These are phyloP conservation scores for Rousettus leschenaultii DNA, from an alignment of 2,113 vertebrate species.

Conservation along the genomic window DNA sequence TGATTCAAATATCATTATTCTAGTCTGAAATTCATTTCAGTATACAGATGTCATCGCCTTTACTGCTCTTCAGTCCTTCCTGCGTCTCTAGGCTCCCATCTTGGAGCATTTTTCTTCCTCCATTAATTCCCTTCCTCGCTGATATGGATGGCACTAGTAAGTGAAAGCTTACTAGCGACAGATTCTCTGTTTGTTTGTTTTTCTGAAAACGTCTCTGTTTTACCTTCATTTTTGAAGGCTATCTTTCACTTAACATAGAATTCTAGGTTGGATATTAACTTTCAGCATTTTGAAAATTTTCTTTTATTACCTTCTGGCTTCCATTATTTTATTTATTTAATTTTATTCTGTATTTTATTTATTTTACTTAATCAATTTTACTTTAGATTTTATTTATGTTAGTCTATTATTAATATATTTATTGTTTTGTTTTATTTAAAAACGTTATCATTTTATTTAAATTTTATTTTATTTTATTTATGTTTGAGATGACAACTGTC, in stretches of 20 bases:
- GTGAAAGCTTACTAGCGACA: background rate
- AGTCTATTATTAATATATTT: background rate
- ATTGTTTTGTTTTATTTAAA: background rate
- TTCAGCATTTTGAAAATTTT: background rate
- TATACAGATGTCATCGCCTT: background rate
- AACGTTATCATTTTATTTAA: background rate
- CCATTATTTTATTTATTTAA: no score
- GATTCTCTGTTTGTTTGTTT: background rate
- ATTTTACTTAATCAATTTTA: background rate
- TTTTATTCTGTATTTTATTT: background rate
- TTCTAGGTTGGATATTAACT: background rate
- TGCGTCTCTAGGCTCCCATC: background rate
- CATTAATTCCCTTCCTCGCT: background rate
- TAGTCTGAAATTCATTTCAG: background rate
- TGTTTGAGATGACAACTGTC: background rate
- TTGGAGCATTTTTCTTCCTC: background rate
- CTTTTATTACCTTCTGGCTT: background rate
- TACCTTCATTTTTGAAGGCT: background rate
- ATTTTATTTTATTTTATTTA: background rate
- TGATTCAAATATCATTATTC: background rate
- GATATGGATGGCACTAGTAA: background rate
- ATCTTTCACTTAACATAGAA: background rate
- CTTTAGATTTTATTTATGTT: background rate
- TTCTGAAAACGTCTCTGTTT: background rate
- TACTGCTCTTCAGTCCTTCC: background rate